Conservation (phyloP, 2,797 vertebrate genomes). For the Mus spretus region DNA sequence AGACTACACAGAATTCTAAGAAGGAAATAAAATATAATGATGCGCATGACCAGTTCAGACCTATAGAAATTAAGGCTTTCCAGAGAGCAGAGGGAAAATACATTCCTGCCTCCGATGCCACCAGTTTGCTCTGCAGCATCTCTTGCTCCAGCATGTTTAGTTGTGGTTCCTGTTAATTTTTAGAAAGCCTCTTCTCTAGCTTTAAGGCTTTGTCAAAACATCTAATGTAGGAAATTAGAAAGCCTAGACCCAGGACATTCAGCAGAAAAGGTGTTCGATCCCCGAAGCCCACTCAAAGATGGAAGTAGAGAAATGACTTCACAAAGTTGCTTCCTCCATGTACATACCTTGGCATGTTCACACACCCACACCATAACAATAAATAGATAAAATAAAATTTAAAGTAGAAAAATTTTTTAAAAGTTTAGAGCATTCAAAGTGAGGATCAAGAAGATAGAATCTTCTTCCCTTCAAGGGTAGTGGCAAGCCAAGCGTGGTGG, state of each 20-base stretch:
- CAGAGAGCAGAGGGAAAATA: not conserved
- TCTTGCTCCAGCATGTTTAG: not conserved
- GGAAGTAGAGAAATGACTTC: too few relatives aligned
- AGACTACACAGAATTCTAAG: not conserved
- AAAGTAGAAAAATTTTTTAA: not conserved
- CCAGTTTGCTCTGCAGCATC: not conserved
- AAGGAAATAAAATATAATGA: not conserved
- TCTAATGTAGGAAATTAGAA: not conserved
- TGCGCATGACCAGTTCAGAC: not conserved
- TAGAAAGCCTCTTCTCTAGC: not conserved
- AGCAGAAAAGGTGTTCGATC: not conserved
- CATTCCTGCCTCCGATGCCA: not conserved
- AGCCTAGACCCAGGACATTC: not conserved
- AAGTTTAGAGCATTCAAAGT: not conserved
- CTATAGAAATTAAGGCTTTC: not conserved
- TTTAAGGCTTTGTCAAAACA: not conserved
- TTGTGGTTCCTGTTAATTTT: not conserved
- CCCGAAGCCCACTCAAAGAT: not conserved
- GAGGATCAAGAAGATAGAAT: not conserved
- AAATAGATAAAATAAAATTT: not conserved
- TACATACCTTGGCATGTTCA: not conserved
- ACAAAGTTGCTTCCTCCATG: not conserved
- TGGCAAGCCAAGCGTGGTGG: not conserved
- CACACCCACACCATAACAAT: not conserved
- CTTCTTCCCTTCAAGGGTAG: not conserved